Evolutionary conservation across 2,113 vertebrate genomes (phyloP), one percentile per base, ranked within the genome.

Genomic region (Sander lucioperca): DNA sequence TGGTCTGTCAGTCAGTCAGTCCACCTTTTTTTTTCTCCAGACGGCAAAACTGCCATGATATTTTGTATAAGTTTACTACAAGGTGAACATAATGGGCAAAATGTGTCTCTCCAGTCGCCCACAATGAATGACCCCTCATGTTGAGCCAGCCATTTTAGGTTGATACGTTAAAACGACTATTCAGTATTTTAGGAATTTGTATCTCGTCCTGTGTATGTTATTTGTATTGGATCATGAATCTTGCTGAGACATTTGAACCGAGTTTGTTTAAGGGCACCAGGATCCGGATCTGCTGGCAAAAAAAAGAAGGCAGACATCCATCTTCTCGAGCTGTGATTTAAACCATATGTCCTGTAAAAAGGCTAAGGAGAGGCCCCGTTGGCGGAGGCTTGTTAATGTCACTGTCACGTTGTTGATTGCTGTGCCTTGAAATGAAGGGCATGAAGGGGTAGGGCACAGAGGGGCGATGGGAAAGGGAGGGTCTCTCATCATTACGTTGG

Each of bases 261-360:
- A 89, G 93, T 94, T 90, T 74, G 91, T 95, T 94, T 94, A 91
- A 79, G 15, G 48, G 16, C 50, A 9, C 50, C 90, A 90, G 88
- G 89, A 43, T 43, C 39, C 10, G 10, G 92, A 80, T 79, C 73
- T 86, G 33, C 56, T 92, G 87, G 88, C 91, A 25, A 66, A 63
- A 36, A 62, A 33, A 33, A 8, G 39, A 73, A 30, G 91, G 79
- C 80, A 82, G 10, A 15, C 94, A 95, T 95, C 94, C 91, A 93
- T 96, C 95, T 95, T 93, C 89, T 83, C 87, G 56, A 86, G 94
- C 93, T 93, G 93, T 95, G 94, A 97, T 96, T 95, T 94, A 95
- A 95, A 97, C 95, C 96, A 96, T 95, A 96, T 97, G 97, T 96
- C 94, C 93, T 86, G 81, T 96, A 96, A 97, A 97, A 95, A 96